A percentile compares a stretch with the other conserved stretches of the same genome.
Evolutionary conservation across 2,888 invertebrate genomes (phyloP).

Genomic region (Philopedon plagiatum): DNA sequence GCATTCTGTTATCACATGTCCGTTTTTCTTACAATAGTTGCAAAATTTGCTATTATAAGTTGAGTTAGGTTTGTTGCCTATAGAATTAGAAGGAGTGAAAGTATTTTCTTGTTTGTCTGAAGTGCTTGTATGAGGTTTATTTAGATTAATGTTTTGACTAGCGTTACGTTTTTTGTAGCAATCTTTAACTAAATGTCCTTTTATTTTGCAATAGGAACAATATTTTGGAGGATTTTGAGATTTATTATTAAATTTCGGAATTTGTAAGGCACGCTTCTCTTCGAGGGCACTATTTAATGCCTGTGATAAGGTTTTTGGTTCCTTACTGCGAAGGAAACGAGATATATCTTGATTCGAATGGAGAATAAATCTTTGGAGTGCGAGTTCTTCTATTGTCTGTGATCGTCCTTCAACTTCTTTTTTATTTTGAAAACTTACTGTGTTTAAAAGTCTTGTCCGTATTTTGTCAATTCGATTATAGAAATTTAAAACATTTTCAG

Average conservation of each 20-base stretch:
- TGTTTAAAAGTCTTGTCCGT: constrained; percentile 15
- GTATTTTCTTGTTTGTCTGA: too few species aligned
- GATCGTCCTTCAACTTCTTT: not conserved
- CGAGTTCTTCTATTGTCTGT: constrained; percentile 28
- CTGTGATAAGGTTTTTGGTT: constrained; percentile 15
- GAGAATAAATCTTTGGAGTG: constrained; percentile 36
- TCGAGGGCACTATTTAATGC: constrained; percentile 27
- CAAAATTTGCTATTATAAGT: too few species aligned
- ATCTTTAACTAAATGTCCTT: constrained; percentile 26
- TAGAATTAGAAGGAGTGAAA: too few species aligned
- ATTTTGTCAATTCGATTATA: constrained; percentile 21
- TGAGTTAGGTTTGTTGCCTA: too few species aligned
- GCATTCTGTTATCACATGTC: too few species aligned
- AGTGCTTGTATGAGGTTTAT: too few species aligned
- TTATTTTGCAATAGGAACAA: constrained; percentile 26
- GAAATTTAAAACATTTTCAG: constrained; percentile 16
- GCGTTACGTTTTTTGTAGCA: too few species aligned
- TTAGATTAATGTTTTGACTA: too few species aligned
- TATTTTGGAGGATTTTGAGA: not conserved
- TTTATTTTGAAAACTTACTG: not conserved
- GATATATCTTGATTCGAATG: constrained; percentile 32
- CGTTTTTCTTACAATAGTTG: too few species aligned
- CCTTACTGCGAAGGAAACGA: constrained; percentile 21
- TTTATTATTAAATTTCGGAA: not conserved
- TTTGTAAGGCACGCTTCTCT: constrained; percentile 14